Evolutionary conservation across 2,797 vertebrate genomes (phyloP), one percentile per base, ranked within the genome.

Genomic region (Aplochiton taeniatus): DNA sequence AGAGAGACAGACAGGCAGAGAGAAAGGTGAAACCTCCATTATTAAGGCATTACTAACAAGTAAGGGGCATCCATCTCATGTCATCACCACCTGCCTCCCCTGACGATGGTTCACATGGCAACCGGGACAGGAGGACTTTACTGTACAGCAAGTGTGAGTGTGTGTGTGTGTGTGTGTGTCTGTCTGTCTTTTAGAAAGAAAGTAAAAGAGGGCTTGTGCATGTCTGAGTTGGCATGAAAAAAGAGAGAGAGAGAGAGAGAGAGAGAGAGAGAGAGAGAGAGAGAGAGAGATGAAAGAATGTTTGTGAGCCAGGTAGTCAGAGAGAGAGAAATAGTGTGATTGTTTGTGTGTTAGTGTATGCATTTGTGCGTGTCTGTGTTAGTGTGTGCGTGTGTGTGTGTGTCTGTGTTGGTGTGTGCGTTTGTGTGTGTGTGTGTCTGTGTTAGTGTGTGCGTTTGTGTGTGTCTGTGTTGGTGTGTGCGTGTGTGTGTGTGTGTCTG

Each of bases 31-130:
- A 13, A 20, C 47, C 46, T 0, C 46, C 48, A 11, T 50, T 14
- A 50, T 31, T 58, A 31, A 18, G 10, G n/a, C 42, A 63, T 64
- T 1, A 58, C 54, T 11, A 49, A 11, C 45, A 46, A 45, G 20
- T 6, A 9, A n/a, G 69, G 64, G 48, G 4, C 53, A 67, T 42
- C 12, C n/a, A 5, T 51, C 46, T 63, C 44, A 31, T 46, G 18
- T 70, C 71, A 43, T 13, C 61, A 20, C 5, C 44, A 68, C 68
- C 70, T 50, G 66, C 50, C 43, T 76, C 43, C 0, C 52, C 80
- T 64, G 50, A 58, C 57, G 8, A 55, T 31, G 31, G 78, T 79
- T 69, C 54, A 74, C 83, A 76, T 78, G 70, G 55, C 73, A 79
- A 79, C 78, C 0, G 4, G 55, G 61, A 66, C 61, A 58, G 51